These are phyloP conservation scores for Pseudomyrmex dendroicus DNA, from an alignment of 1,140 invertebrate genomes.

Conservation along the genomic window DNA sequence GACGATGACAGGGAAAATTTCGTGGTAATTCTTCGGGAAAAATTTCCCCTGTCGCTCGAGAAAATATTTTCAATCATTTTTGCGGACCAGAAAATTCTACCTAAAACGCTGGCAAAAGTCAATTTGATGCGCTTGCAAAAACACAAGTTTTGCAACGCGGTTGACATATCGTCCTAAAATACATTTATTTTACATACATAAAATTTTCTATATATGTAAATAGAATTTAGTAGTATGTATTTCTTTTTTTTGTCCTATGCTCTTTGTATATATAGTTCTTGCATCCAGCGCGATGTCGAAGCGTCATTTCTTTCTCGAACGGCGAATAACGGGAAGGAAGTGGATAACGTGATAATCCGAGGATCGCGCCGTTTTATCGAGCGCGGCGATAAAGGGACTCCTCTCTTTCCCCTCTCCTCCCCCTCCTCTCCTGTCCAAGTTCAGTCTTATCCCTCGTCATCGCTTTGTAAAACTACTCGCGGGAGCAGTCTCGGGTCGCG, in stretches of 20 bases:
- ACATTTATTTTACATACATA: neutral
- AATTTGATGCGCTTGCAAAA: slow-evolving; percentile 8
- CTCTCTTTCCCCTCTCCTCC: too few species aligned
- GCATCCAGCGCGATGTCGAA: neutral
- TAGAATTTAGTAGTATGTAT: too few species aligned
- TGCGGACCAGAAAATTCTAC: slow-evolving; percentile 3
- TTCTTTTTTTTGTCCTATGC: too few species aligned
- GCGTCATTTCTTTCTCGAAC: slow-evolving; percentile 7
- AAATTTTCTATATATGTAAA: too few species aligned
- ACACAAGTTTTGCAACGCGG: neutral
- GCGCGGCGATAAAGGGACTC: slow-evolving; percentile 34
- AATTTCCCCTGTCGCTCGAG: slow-evolving; percentile 32
- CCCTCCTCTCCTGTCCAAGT: neutral
- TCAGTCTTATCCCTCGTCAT: slow-evolving; percentile 45
- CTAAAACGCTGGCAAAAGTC: neutral
- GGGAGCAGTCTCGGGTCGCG: slow-evolving; percentile 31
- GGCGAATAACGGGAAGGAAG: slow-evolving; percentile 23
- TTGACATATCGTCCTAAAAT: neutral
- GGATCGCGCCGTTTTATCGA: slow-evolving; percentile 52
- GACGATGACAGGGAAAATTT: slow-evolving; percentile 51
- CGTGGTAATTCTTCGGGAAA: slow-evolving; percentile 50
- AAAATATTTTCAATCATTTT: slow-evolving; percentile 58
- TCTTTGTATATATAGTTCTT: too few species aligned
- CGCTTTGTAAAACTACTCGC: slow-evolving; percentile 54
- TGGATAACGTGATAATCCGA: slow-evolving; percentile 51